These are phyloP conservation scores for Pagetopsis macropterus DNA, from an alignment of 2,797 vertebrate species.

Conservation along the genomic window DNA sequence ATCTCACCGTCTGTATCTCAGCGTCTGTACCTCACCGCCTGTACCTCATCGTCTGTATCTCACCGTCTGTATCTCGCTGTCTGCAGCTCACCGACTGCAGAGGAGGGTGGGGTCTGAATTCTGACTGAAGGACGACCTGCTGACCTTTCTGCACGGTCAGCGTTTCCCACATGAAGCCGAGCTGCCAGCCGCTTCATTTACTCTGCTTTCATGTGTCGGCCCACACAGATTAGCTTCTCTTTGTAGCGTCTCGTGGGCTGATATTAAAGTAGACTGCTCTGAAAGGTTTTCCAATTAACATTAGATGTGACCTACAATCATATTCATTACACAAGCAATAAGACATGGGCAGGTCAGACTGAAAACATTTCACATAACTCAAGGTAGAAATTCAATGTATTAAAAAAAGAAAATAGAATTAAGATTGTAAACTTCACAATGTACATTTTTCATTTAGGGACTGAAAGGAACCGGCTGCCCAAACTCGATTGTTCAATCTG, in stretches of 20 bases:
- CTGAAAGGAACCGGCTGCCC: too few relatives aligned
- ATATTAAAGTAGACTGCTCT: slow-evolving; percentile 51
- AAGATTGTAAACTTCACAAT: too few relatives aligned
- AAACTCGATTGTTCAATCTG: too few relatives aligned
- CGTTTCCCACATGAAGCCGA: slow-evolving; percentile 18
- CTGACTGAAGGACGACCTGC: slow-evolving; percentile 20
- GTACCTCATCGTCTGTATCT: too few relatives aligned
- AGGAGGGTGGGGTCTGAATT: background rate
- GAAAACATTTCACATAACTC: background rate
- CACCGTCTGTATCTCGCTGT: too few relatives aligned
- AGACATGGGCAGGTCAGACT: background rate
- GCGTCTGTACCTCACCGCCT: too few relatives aligned
- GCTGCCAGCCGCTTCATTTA: slow-evolving; percentile 45
- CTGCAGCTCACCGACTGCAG: too few relatives aligned
- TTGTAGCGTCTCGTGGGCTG: slow-evolving; percentile 55
- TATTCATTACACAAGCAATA: slow-evolving; percentile 1
- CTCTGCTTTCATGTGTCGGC: slow-evolving; percentile 58
- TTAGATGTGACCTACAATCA: slow-evolving; percentile 36
- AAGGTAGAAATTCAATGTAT: background rate
- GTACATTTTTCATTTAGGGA: too few relatives aligned
- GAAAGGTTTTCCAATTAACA: slow-evolving; percentile 27
- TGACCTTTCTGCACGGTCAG: slow-evolving; percentile 43
- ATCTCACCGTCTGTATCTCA: too few relatives aligned
- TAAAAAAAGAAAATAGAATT: too few relatives aligned
- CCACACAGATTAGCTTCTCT: slow-evolving; percentile 51